These are phyloP conservation scores for Trogon melanurus DNA, from an alignment of 2,113 vertebrate species.

Conservation along the genomic window DNA sequence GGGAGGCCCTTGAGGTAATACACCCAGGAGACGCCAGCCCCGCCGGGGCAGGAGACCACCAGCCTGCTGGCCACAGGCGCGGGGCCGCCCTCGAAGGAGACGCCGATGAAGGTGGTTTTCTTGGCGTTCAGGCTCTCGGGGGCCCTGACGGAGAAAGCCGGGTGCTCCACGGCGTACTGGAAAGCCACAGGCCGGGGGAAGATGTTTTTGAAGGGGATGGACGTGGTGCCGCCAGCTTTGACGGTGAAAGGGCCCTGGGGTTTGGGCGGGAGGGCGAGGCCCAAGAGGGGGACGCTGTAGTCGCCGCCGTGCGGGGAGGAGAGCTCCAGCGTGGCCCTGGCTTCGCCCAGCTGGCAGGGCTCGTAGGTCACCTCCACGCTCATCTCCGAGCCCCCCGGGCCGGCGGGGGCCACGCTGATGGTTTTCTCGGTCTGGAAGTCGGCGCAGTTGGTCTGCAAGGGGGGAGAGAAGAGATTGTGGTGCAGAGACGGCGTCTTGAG, in stretches of 20 bases:
- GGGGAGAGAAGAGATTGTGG: neutral
- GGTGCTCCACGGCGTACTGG: conserved; percentile 78
- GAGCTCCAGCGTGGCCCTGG: conserved; percentile 74
- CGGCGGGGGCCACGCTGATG: conserved; percentile 61
- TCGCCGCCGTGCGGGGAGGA: conserved; percentile 75
- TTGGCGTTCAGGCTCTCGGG: conserved; percentile 73
- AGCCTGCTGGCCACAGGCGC: conserved; percentile 63
- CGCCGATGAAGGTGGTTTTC: conserved; percentile 70
- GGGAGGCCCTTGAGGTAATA: conserved; percentile 83
- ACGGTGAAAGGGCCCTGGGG: conserved; percentile 85
- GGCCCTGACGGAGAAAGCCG: conserved; percentile 76
- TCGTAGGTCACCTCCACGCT: conserved; percentile 83
- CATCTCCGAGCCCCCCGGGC: conserved; percentile 76
- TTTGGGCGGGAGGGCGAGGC: conserved; percentile 78
- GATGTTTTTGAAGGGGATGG: conserved; percentile 88
- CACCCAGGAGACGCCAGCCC: conserved; percentile 75
- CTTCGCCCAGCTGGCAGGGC: conserved; percentile 83
- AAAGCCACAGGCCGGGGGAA: conserved; percentile 79
- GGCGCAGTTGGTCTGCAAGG: conserved; percentile 72
- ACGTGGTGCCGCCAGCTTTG: conserved; percentile 64
- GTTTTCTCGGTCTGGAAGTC: conserved; percentile 82
- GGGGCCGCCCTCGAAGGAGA: conserved; percentile 75
- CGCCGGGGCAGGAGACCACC: conserved; percentile 73
- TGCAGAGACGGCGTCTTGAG: neutral
- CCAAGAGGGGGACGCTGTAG: conserved; percentile 81